phyloP scores from a whole-genome alignment of 2,113 vertebrate genomes.

The Pelvicachromis taeniatus region DNA sequence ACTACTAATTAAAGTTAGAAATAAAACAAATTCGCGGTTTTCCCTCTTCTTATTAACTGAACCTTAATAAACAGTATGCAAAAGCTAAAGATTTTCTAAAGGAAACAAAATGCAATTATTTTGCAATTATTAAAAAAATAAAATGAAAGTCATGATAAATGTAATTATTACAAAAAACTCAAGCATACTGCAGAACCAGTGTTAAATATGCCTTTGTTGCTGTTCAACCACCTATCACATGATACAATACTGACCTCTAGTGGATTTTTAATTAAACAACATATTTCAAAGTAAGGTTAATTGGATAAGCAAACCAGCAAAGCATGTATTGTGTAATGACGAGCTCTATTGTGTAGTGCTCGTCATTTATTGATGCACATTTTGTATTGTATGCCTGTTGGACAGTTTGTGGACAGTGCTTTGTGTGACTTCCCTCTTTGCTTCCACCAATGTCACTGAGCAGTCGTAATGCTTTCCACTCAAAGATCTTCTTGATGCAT shows the following conservation, averaged over 20 bases:
- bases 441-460: constrained; percentile 58
- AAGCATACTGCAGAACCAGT: neutral
- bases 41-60: neutral
- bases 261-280: neutral
- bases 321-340: neutral
- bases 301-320: neutral
- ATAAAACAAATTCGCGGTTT: neutral
- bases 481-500: no score
- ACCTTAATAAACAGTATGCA: neutral
- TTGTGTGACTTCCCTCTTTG: constrained; percentile 2
- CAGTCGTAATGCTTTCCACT: constrained; percentile 57
- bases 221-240: neutral
- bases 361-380: neutral
- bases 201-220: neutral
- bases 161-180: neutral
- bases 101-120: neutral
- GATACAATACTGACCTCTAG: constrained; percentile 55
- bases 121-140: neutral
- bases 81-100: neutral
- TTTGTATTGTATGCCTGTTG: constrained; percentile 34
- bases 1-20: neutral
- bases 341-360: neutral
- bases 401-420: constrained; percentile 2
- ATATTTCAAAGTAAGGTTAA: neutral
- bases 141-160: neutral